Percentiles rank a stretch among this genome's conserved stretches.
phyloP scores from a whole-genome alignment of 2,888 invertebrate species.

The Melinaea menophilus region DNA sequence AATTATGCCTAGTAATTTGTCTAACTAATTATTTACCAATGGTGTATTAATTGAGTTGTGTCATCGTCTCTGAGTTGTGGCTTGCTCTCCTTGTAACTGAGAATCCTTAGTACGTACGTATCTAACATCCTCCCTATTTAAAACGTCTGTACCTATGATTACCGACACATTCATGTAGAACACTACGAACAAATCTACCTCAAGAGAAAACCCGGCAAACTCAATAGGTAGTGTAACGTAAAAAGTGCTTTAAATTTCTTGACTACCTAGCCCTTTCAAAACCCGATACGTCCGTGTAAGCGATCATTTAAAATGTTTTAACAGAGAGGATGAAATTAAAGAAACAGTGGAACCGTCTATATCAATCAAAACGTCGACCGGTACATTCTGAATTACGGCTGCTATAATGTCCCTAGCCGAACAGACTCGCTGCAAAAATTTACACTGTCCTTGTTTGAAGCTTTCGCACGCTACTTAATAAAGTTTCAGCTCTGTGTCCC shows the following conservation, averaged over 20 bases:
- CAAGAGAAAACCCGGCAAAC: slow-evolving; percentile 25
- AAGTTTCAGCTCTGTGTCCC: slow-evolving; percentile 26
- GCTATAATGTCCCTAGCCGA: background rate
- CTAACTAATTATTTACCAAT: no score
- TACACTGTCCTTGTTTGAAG: slow-evolving; percentile 16
- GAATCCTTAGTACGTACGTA: slow-evolving; percentile 30
- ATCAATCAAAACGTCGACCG: slow-evolving; percentile 15
- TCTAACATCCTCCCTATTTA: slow-evolving; percentile 32
- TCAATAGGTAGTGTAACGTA: slow-evolving; percentile 24
- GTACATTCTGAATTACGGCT: slow-evolving; percentile 13
- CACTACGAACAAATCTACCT: slow-evolving; percentile 30
- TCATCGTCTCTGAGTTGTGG: no score
- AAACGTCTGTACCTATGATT: slow-evolving; percentile 34
- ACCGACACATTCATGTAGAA: slow-evolving; percentile 32
- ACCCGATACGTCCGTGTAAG: background rate
- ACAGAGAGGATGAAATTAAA: slow-evolving; percentile 23
- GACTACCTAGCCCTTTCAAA: slow-evolving; percentile 22
- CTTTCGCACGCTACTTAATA: slow-evolving; percentile 21
- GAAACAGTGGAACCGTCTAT: slow-evolving; percentile 22
- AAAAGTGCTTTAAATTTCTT: slow-evolving; percentile 14
- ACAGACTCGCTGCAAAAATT: slow-evolving; percentile 16
- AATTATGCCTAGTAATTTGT: no score
- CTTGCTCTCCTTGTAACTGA: no score
- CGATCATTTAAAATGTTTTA: slow-evolving; percentile 21
- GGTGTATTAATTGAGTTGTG: no score